Base-by-base conservation (phyloP, 2,888 invertebrate species). In the Diadegma fenestrale region DNA sequence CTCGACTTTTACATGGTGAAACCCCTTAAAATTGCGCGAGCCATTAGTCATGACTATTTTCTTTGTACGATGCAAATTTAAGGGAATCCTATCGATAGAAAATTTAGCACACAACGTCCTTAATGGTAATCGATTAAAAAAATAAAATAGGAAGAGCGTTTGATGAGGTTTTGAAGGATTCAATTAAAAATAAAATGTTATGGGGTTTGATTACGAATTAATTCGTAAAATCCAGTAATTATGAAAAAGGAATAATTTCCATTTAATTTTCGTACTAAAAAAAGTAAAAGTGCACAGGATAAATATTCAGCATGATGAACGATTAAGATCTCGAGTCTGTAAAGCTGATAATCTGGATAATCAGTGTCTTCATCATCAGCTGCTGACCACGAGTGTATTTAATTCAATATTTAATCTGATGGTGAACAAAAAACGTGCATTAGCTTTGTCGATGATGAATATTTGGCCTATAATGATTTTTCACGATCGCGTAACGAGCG, bases 381-480 rank as follows among this genome's bases (percentile, higher is more conserved):
- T 64, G 22, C 45, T 81, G 58, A 61, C 10, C 22, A 54, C 17
- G n/a, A 19, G 30, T 64, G 58, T 73, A 66, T 19, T 30, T 78
- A 76, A 58, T 78, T 37, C 64, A 14, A 10, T 33, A 58, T 37
- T 43, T 45, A 33, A 78, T 78, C 72, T 45, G 64, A 82, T 82
- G 61, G 69, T 30, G 22, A 45, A 61, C 12, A n/a, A 30, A 4
- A 37, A 37, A 7, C 3, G 37, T 37, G 37, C 37, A 37, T 37
- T 6, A 37, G 37, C 37, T 37, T 37, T 37, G 51, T 19, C 58
- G 22, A 43, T 78, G 33, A 72, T 64, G 66, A n/a, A n/a, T 64
- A 54, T 78, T 41, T 63, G 10, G 48, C 68, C 77, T 48, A n/a
- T n/a, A 64, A 77, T 45, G 12, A 41, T 22, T 45, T 72, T 66